Conservation (phyloP, 2,888 invertebrate genomes). For the Muschampia plurimacula region DNA sequence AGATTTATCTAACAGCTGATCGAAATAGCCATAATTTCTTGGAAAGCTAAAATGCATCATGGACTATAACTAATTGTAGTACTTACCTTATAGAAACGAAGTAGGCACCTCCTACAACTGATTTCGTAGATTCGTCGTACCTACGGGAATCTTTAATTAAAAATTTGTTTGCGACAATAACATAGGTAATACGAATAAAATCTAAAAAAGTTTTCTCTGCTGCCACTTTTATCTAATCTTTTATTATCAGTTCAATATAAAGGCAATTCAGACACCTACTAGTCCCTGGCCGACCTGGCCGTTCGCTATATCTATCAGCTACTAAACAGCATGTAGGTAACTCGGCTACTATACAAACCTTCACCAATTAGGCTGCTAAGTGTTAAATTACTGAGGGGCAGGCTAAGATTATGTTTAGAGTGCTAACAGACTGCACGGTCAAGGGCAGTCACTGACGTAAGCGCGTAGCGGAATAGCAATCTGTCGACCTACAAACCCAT, state of each 20-base stretch:
- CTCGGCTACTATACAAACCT: constrained; percentile 8
- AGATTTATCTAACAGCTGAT: constrained; percentile 12
- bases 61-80: neutral
- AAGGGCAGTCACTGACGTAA: constrained; percentile 75
- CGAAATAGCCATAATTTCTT: neutral
- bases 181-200: constrained; percentile 26
- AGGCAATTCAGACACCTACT: constrained; percentile 62
- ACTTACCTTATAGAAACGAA: no score
- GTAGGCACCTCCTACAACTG: no score
- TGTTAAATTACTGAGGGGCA: constrained; percentile 43
- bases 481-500: constrained; percentile 32
- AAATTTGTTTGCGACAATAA: neutral
- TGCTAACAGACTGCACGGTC: constrained; percentile 68
- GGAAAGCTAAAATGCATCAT: neutral
- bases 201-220: constrained; percentile 63
- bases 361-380: constrained; percentile 45
- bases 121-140: no score
- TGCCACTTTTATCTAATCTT: constrained; percentile 72
- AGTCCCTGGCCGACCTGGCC: constrained; percentile 48
- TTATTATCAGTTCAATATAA: constrained; percentile 76
- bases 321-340: constrained; percentile 9
- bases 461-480: constrained; percentile 51
- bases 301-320: constrained; percentile 36
- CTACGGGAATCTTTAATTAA: no score
- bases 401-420: constrained; percentile 58